Conservation (phyloP, 1,140 invertebrate species). For the Laupala kohalensis region DNA sequence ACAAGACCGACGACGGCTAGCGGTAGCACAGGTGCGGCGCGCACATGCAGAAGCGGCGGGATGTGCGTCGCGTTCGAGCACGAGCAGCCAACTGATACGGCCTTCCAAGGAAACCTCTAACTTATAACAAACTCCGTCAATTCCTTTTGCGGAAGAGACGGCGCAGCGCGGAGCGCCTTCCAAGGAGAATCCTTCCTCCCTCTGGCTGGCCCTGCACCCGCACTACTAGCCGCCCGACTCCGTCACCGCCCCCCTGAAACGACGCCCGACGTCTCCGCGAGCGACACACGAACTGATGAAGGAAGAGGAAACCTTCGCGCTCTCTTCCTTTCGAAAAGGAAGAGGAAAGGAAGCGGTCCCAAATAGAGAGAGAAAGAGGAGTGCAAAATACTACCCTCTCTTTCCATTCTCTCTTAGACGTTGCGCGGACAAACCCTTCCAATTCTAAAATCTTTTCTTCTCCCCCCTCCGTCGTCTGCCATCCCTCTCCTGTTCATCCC, state of each 20-base stretch:
- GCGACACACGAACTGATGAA: conserved; percentile 9
- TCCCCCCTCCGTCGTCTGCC: neutral
- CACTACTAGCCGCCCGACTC: neutral
- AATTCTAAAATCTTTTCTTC: conserved; percentile 8
- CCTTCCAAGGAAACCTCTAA: neutral
- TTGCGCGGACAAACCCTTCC: conserved; percentile 6
- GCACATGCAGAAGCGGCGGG: neutral
- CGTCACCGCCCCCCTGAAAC: conserved; percentile 7
- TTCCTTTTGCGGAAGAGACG: neutral
- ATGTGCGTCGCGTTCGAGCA: neutral
- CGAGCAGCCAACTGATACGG: neutral
- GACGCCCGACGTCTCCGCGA: conserved; percentile 9
- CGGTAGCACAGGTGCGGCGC: neutral
- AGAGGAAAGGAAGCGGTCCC: neutral
- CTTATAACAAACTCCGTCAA: conserved; percentile 4
- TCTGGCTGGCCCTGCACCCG: neutral
- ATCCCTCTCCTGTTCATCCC: neutral
- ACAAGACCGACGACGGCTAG: neutral
- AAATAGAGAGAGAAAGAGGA: conserved; percentile 4
- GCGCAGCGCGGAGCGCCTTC: conserved; percentile 1
- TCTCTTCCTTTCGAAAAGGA: conserved; percentile 3
- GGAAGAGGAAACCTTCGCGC: conserved; percentile 5
- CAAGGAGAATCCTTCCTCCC: conserved; percentile 3
- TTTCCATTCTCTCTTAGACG: conserved; percentile 7
- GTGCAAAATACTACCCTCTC: neutral